These are phyloP conservation scores for Monarcha castaneiventris DNA, from an alignment of 2,113 vertebrate species.

Conservation along the genomic window DNA sequence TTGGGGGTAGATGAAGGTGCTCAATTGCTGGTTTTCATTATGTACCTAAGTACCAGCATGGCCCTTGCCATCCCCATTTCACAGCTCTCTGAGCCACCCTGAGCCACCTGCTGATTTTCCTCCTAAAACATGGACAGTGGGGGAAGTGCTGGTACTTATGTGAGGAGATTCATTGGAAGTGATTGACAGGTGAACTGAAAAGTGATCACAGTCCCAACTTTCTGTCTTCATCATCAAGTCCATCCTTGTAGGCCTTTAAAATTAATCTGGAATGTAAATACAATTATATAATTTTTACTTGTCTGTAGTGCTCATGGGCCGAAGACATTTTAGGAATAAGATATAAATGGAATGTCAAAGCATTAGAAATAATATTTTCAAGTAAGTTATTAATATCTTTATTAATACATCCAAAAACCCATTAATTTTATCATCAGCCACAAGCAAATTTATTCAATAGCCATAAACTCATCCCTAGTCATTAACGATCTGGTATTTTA, in stretches of 20 bases:
- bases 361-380: background rate
- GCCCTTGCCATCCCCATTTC: background rate
- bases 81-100: background rate
- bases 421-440: background rate
- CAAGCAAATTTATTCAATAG: background rate
- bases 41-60: background rate
- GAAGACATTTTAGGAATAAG: background rate
- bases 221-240: background rate
- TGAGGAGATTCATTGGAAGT: background rate
- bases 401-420: background rate
- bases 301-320: background rate
- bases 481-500: background rate
- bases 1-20: background rate
- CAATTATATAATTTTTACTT: background rate
- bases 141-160: background rate
- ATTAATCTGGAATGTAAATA: background rate
- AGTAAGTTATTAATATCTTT: background rate
- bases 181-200: background rate
- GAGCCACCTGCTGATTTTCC: background rate
- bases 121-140: background rate
- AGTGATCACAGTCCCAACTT: background rate
- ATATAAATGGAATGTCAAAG: background rate
- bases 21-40: background rate
- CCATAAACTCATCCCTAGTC: background rate
- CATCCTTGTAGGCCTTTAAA: background rate